Percentiles rank a stretch among this genome's conserved stretches.
These are phyloP conservation scores for Drosophila histrio DNA, from an alignment of 2,888 invertebrate genomes.

Conservation along the genomic window DNA sequence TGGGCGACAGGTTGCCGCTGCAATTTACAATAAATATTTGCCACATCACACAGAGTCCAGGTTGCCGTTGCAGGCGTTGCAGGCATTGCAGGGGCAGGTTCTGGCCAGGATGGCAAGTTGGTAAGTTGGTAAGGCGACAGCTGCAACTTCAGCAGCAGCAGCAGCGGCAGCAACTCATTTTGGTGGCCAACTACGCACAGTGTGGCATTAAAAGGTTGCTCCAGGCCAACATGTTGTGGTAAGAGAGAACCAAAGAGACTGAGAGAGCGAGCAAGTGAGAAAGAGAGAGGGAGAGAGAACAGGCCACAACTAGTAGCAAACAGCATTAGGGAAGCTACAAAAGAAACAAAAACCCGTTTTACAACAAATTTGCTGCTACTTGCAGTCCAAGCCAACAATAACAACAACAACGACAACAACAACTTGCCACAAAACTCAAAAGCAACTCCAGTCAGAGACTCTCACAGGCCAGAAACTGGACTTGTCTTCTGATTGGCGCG, in stretches of 20 bases:
- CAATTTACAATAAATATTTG: conserved; percentile 54
- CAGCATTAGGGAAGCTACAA: conserved; percentile 54
- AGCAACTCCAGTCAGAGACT: conserved; percentile 37
- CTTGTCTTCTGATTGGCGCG: conserved; percentile 62
- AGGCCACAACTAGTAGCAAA: conserved; percentile 50
- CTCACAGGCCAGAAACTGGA: conserved; percentile 60
- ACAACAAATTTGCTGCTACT: conserved; percentile 72
- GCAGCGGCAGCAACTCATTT: conserved; percentile 41
- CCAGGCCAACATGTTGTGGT: conserved; percentile 47
- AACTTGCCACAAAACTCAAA: conserved; percentile 43
- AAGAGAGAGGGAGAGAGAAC: conserved; percentile 6
- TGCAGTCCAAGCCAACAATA: conserved; percentile 28
- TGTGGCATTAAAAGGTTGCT: conserved; percentile 39
- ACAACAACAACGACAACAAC: background rate
- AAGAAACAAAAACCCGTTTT: conserved; percentile 70
- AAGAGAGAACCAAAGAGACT: conserved; percentile 16
- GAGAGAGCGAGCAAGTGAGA: conserved; percentile 1
- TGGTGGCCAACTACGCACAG: conserved; percentile 45
- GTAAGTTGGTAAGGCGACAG: conserved; percentile 36
- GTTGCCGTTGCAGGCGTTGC: background rate
- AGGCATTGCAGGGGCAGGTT: conserved; percentile 13
- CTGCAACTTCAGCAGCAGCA: conserved; percentile 41
- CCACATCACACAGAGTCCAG: conserved; percentile 28
- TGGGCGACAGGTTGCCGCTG: conserved; percentile 53
- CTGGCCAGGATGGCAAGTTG: conserved; percentile 38